These are phyloP conservation scores for Coregonus sp. DNA, from an alignment of 2,797 vertebrate species.

Conservation along the genomic window DNA sequence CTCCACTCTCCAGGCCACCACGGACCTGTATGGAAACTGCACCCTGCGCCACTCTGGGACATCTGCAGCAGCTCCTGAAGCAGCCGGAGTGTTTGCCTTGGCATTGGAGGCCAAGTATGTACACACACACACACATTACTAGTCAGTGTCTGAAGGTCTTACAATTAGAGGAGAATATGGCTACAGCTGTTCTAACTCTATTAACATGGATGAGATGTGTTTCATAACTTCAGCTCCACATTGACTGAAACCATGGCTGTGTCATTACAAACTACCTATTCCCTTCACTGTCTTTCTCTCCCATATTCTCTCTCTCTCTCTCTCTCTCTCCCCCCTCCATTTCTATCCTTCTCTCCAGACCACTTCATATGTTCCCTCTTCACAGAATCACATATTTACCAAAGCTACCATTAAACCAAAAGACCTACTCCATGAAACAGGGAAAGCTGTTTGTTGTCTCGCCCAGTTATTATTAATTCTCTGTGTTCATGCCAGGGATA, in stretches of 20 bases:
- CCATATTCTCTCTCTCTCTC: constrained; percentile 10
- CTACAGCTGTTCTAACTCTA: neutral
- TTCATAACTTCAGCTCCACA: neutral
- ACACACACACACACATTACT: constrained; percentile 21
- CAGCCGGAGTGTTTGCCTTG: constrained; percentile 95
- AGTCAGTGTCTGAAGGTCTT: neutral
- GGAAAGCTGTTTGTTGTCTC: constrained; percentile 22
- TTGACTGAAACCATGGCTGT: neutral
- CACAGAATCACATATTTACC: constrained; percentile 42
- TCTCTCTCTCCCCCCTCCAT: neutral
- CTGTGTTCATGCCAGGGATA: constrained; percentile 38
- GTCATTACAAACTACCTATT: neutral
- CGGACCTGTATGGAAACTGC: constrained; percentile 97
- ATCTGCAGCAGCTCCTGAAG: constrained; percentile 96
- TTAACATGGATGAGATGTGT: neutral
- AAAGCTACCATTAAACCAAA: constrained; percentile 4
- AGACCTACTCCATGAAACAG: constrained; percentile 24
- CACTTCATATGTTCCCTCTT: constrained; percentile 16
- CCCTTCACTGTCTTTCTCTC: neutral
- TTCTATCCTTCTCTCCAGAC: constrained; percentile 14
- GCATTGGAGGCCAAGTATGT: constrained; percentile 98
- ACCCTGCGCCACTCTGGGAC: constrained; percentile 97
- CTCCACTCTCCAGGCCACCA: constrained; percentile 84
- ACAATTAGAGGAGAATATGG: neutral
- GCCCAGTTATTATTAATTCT: constrained; percentile 32